A percentile compares a stretch with the other conserved stretches of the same genome.
These are phyloP conservation scores for Brachionus rotundiformis DNA, from an alignment of 1,140 invertebrate genomes.

Conservation along the genomic window DNA sequence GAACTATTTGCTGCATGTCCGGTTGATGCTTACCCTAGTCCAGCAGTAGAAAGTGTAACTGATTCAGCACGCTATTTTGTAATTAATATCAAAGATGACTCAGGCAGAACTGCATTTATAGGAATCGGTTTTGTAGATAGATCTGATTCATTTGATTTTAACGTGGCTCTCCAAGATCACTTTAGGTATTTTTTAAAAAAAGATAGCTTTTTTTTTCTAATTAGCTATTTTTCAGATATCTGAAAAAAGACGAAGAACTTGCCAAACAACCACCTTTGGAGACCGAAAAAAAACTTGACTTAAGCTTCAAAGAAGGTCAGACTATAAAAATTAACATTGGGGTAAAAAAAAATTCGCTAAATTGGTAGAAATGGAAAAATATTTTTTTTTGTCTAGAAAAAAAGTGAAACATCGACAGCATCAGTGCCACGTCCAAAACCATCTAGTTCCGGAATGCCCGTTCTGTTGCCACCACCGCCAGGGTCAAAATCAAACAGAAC, in stretches of 20 bases:
- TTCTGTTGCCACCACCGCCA: conserved; percentile 79
- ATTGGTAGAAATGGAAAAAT: not conserved
- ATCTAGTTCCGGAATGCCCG: conserved; percentile 64
- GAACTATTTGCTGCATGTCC: conserved; percentile 98
- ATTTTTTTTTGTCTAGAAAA: conserved; percentile 69
- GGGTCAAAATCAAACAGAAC: conserved; percentile 60
- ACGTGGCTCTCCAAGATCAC: conserved; percentile 96
- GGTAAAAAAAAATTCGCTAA: conserved; percentile 69
- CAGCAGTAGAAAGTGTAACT: conserved; percentile 88
- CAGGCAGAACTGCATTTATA: conserved; percentile 92
- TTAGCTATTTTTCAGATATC: conserved; percentile 67
- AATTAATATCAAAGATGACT: conserved; percentile 87
- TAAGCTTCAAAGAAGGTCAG: conserved; percentile 97
- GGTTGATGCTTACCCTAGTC: conserved; percentile 89
- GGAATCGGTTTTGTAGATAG: conserved; percentile 95
- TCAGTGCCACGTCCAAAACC: conserved; percentile 67
- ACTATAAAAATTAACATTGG: conserved; percentile 98
- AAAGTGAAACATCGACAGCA: conserved; percentile 71
- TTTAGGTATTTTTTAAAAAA: conserved; percentile 72
- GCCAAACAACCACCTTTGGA: conserved; percentile 65
- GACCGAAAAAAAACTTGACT: conserved; percentile 71
- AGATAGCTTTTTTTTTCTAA: not conserved
- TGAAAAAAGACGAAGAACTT: conserved; percentile 85
- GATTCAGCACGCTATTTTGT: conserved; percentile 99
- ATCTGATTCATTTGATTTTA: conserved; percentile 97